Percentiles rank a stretch among this genome's conserved stretches.
Conservation (phyloP, 2,797 vertebrate genomes). For the Hoplostethus atlanticus region DNA sequence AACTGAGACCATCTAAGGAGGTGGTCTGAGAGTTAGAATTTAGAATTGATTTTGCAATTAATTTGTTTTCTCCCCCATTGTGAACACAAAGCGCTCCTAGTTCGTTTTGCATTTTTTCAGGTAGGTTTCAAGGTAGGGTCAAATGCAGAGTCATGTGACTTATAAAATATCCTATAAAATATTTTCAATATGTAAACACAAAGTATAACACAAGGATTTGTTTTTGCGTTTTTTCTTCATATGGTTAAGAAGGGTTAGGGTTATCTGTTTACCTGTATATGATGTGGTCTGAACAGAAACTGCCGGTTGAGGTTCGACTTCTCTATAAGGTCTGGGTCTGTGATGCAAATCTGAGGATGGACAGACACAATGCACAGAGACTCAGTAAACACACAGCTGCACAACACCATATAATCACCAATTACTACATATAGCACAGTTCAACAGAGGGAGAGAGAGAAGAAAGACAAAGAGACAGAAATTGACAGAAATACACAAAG, state of each 20-base stretch:
- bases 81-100: too few species aligned
- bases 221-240: too few species aligned
- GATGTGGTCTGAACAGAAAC: constrained; percentile 96
- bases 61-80: too few species aligned
- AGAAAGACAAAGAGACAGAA: not conserved
- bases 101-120: too few species aligned
- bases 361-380: not conserved
- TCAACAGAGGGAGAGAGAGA: not conserved
- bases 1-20: too few species aligned
- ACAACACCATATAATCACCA: not conserved
- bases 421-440: not conserved
- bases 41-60: too few species aligned
- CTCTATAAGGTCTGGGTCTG: constrained; percentile 98
- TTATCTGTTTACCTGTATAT: constrained; percentile 91
- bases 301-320: constrained; percentile 99
- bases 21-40: too few species aligned
- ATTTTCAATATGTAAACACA: too few species aligned
- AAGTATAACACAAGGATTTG: too few species aligned
- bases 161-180: too few species aligned
- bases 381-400: not conserved
- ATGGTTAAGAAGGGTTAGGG: not conserved
- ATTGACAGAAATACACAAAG: not conserved
- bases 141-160: too few species aligned
- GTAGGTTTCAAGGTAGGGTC: too few species aligned
- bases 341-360: constrained; percentile 89